Percentiles rank a stretch among this genome's conserved stretches.
phyloP scores from a whole-genome alignment of 2,113 vertebrate species.

The Malurus melanocephalus region DNA sequence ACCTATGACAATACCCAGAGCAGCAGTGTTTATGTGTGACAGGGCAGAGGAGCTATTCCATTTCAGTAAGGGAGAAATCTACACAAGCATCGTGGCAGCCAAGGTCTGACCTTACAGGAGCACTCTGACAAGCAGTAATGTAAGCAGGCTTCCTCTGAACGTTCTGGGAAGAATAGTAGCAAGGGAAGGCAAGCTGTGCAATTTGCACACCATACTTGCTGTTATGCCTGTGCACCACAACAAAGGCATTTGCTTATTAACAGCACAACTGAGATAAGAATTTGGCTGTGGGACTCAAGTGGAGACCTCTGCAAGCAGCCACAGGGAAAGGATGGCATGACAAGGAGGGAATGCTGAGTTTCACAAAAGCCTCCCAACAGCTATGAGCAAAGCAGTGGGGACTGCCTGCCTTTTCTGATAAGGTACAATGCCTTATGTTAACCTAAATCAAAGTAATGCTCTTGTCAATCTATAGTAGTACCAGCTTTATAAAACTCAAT shows the following conservation, averaged over 20 bases:
- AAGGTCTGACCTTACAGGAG: not conserved
- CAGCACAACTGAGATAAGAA: not conserved
- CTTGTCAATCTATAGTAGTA: not conserved
- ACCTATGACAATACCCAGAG: not conserved
- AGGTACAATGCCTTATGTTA: not conserved
- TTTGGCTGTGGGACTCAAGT: not conserved
- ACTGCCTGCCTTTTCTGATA: not conserved
- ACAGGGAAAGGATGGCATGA: rapidly evolving
- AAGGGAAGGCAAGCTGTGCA: not conserved
- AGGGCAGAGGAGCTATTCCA: not conserved
- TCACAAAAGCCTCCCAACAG: not conserved
- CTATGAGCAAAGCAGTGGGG: rapidly evolving
- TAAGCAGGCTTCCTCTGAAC: not conserved
- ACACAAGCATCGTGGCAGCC: rapidly evolving
- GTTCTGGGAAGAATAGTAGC: not conserved
- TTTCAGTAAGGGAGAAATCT: not conserved
- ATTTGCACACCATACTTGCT: not conserved
- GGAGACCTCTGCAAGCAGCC: not conserved
- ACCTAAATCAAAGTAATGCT: not conserved
- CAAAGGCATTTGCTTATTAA: not conserved
- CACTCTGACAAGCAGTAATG: not conserved
- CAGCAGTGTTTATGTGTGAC: not conserved
- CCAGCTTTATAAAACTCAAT: not conserved
- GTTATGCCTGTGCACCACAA: not conserved
- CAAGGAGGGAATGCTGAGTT: rapidly evolving